phyloP scores from a whole-genome alignment of 2,888 invertebrate genomes.

The Pseudanteris insignis region DNA sequence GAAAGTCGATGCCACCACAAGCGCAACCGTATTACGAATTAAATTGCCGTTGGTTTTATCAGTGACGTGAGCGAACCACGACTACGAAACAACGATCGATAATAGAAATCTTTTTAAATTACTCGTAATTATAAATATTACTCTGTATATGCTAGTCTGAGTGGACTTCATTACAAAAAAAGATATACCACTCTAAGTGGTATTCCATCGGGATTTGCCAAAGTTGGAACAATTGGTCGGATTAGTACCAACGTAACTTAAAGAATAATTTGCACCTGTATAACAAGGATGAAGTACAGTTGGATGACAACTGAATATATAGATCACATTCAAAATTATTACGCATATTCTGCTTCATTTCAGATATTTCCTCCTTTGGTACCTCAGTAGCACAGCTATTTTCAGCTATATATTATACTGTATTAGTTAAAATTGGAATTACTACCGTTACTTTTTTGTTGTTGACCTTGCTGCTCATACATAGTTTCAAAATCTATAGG shows the following conservation, averaged over 20 bases:
- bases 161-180: too few species aligned
- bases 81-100: too few species aligned
- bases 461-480: constrained; percentile 31
- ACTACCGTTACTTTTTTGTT: constrained; percentile 30
- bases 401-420: constrained; percentile 20
- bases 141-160: too few species aligned
- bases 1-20: constrained; percentile 41
- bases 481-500: constrained; percentile 35
- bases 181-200: too few species aligned
- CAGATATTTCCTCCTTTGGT: constrained; percentile 17
- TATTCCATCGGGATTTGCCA: too few species aligned
- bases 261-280: constrained; percentile 9
- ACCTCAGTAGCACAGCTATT: constrained; percentile 21
- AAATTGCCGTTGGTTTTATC: constrained; percentile 39
- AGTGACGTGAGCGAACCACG: constrained; percentile 12
- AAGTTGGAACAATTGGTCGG: too few species aligned
- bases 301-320: constrained; percentile 11
- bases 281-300: constrained; percentile 11
- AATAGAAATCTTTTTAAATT: too few species aligned
- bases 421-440: constrained; percentile 33
- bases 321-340: constrained; percentile 13
- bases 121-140: too few species aligned
- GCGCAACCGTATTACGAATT: constrained; percentile 39
- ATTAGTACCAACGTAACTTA: too few species aligned
- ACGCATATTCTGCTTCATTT: constrained; percentile 13